These are phyloP conservation scores for Pocillopora damicornis DNA, from an alignment of 64 coral and sea anemone genomes.

Conservation along the genomic window DNA sequence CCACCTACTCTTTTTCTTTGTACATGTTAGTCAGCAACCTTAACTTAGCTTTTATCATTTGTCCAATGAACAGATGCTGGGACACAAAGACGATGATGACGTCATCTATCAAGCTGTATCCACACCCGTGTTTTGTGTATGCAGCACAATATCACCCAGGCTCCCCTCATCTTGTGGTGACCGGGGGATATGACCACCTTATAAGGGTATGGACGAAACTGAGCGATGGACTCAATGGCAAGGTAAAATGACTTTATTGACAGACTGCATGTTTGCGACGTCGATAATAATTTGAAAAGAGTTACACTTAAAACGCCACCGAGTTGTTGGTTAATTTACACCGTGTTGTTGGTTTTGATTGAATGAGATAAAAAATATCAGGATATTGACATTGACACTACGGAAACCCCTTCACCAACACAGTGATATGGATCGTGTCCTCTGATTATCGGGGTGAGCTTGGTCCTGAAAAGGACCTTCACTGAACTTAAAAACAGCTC, in stretches of 20 bases:
- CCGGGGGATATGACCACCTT: conserved; percentile 86
- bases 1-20: no score
- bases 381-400: no score
- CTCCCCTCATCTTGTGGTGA: conserved; percentile 69
- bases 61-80: conserved; percentile 65
- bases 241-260: conserved; percentile 38
- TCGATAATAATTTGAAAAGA: not conserved
- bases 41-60: not conserved
- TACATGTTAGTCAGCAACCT: no score
- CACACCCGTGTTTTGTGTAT: conserved; percentile 98
- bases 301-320: no score
- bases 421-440: no score
- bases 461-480: no score
- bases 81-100: conserved; percentile 75
- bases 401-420: no score
- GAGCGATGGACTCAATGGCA: conserved; percentile 79
- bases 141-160: conserved; percentile 82
- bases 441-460: no score
- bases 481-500: no score
- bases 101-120: conserved; percentile 66
- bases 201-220: conserved; percentile 91
- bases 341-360: no score
- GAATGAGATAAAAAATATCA: no score
- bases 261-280: not conserved
- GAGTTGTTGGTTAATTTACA: no score